Base-by-base conservation (phyloP, 1,140 invertebrate genomes). In the Macrocentrus cingulum region DNA sequence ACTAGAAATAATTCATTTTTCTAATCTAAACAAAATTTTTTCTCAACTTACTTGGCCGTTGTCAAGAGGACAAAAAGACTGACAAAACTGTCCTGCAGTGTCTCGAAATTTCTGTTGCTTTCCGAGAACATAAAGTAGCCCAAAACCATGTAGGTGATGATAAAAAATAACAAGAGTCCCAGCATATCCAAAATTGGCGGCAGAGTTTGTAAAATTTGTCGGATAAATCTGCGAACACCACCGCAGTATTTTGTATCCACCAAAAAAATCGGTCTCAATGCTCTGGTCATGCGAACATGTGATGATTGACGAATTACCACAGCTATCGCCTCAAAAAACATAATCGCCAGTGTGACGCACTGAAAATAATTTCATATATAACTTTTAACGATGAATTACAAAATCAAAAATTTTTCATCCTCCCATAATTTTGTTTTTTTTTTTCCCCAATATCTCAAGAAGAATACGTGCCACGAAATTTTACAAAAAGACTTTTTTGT, bases 101-200 rank as follows among this genome's bases (percentile, higher is more conserved):
- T 89, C 42, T 77, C 77, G 71, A 94, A 95, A 76, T 93, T 90
- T 61, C 85, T 82, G 75, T 93, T 90, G 62, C 85, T 84, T 25
- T 86, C 81, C 48, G 84, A 85, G 74, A 95, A 95, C 59, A 95
- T 75, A 73, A 91, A 95, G 72, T 89, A 94, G 1, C 91, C 91
- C 44, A 92, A 69, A 22, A 95, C 80, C 42, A 91, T 88, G 69
- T 94, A 96, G 19, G 91, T 88, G 3, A 88, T 83, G 60, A 96
- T 90, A 69, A 94, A 91, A 75, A 95, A 95, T 62, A 95, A 79
- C 9, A 95, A 77, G 36, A 95, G 82, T 16, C 88, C 83, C 54
- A 96, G 75, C 91, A 95, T 94, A 70, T 95, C 92, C 50, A 95
- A 75, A 66, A 95, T 95, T 1, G 92, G 92, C 22, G 92, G 92